Conservation (phyloP, 2,113 vertebrate genomes). For the Callithrix jacchus region DNA sequence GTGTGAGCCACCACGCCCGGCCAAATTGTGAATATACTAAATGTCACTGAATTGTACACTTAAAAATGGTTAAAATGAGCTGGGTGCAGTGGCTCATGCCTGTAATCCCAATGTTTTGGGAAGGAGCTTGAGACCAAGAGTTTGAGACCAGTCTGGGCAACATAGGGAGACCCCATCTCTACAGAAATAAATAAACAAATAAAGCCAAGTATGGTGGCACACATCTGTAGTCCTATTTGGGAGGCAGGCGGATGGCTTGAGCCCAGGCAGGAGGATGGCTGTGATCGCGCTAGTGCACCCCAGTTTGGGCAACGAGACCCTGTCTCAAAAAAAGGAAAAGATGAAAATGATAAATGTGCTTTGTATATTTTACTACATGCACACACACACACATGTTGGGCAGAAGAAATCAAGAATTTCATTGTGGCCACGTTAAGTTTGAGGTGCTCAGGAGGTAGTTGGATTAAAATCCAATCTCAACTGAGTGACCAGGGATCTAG, state of each 20-base stretch:
- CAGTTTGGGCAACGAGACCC: background rate
- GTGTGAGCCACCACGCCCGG: no score
- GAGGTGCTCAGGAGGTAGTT: background rate
- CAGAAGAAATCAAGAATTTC: background rate
- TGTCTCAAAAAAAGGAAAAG: background rate
- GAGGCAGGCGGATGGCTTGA: background rate
- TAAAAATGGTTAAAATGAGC: background rate
- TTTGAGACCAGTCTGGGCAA: no score
- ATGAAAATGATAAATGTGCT: background rate
- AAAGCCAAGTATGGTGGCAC: no score
- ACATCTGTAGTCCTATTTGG: background rate
- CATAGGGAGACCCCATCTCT: no score
- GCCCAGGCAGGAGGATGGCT: no score
- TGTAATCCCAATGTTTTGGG: no score
- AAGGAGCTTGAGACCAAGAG: no score
- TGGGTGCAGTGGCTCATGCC: no score
- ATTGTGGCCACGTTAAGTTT: background rate
- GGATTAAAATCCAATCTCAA: background rate
- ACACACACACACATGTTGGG: background rate
- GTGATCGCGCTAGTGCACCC: no score
- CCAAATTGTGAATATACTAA: background rate
- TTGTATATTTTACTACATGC: background rate
- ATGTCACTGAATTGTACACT: background rate
- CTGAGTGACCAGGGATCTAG: background rate
- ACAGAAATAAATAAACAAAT: no score